A percentile compares a stretch with the other conserved stretches of the same genome.
Evolutionary conservation across 2,113 vertebrate genomes (phyloP).

Genomic region (Plecturocebus donacophilus): DNA sequence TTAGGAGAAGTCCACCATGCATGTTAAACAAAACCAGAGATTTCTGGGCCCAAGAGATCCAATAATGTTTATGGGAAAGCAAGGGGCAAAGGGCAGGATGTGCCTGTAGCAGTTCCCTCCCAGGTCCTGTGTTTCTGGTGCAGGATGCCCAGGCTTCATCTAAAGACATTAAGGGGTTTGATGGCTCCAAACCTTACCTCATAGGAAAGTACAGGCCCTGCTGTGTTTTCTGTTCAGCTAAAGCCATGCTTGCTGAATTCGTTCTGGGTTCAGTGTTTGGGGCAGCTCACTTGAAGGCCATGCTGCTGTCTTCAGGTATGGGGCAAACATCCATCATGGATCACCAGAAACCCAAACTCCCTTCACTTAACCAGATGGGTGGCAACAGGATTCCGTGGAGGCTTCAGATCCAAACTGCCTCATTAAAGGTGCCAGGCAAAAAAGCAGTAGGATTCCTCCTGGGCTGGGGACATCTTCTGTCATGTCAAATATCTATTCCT

Average conservation of each 20-base stretch:
- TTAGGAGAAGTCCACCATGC: not conserved
- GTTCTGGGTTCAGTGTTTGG: not conserved
- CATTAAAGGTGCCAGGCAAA: not conserved
- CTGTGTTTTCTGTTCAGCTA: not conserved
- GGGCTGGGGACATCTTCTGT: not conserved
- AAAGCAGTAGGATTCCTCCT: not conserved
- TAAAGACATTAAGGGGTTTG: not conserved
- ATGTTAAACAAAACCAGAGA: constrained; percentile 19
- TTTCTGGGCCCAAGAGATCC: not conserved
- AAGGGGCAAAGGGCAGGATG: not conserved
- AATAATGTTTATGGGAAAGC: not conserved
- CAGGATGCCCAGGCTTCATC: not conserved
- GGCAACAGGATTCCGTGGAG: not conserved
- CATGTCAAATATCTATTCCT: not conserved
- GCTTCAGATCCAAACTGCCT: not conserved
- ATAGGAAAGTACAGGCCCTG: not conserved
- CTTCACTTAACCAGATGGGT: not conserved
- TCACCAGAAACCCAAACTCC: not conserved
- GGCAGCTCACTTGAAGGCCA: not conserved
- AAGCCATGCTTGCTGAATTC: not conserved
- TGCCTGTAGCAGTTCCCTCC: not conserved
- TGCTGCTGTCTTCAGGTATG: not conserved
- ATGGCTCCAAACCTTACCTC: not conserved
- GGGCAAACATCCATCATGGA: not conserved
- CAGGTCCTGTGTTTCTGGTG: not conserved